These are phyloP conservation scores for Eupithecia dodoneata DNA, from an alignment of 2,888 invertebrate genomes.

Conservation along the genomic window DNA sequence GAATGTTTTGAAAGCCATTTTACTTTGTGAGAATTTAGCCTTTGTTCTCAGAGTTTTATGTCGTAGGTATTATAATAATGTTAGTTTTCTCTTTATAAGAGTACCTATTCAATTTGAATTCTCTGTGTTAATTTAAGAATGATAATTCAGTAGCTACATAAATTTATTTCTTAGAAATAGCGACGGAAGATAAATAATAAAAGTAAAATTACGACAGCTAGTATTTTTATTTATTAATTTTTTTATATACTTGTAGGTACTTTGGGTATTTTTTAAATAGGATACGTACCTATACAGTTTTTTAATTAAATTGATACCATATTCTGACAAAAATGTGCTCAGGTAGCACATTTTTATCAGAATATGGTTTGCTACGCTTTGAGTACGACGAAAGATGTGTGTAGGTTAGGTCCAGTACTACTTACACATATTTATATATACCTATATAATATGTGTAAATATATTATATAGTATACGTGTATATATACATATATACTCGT, in stretches of 20 bases:
- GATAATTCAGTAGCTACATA: background rate
- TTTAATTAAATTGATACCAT: too few relatives aligned
- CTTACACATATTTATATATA: background rate
- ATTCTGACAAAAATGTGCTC: too few relatives aligned
- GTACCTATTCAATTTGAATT: background rate
- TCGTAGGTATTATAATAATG: background rate
- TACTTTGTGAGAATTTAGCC: conserved; percentile 15
- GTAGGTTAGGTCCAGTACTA: background rate
- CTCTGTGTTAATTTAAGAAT: background rate
- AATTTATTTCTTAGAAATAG: background rate
- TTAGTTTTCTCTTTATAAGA: background rate
- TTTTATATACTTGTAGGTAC: too few relatives aligned
- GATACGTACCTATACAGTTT: too few relatives aligned
- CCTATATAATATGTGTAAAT: too few relatives aligned
- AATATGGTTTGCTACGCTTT: background rate
- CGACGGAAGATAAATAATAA: background rate
- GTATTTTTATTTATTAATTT: too few relatives aligned
- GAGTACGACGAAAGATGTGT: background rate
- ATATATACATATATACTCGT: background rate
- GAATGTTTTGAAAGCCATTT: conserved; percentile 14
- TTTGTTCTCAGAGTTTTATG: background rate
- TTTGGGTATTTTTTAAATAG: too few relatives aligned
- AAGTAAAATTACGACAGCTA: background rate
- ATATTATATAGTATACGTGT: too few relatives aligned
- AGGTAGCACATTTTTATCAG: background rate